These are phyloP conservation scores for Astreopora myriophthalma DNA, from an alignment of 64 coral and sea anemone genomes.

Conservation along the genomic window DNA sequence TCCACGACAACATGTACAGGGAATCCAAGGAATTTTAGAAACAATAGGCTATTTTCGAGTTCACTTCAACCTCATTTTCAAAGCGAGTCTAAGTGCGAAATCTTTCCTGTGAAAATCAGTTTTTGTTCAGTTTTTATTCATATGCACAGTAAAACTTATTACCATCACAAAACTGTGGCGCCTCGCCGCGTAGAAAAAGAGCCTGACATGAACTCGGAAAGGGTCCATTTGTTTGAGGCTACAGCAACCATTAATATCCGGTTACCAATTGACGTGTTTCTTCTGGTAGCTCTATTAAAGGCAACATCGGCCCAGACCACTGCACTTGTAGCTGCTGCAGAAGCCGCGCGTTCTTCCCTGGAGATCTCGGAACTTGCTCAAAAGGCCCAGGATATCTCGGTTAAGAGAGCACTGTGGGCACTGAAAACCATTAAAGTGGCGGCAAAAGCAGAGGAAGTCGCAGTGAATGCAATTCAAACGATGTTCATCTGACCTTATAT, in stretches of 20 bases:
- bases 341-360: constrained; percentile 89
- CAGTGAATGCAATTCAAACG: constrained; percentile 91
- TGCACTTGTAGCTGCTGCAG: constrained; percentile 88
- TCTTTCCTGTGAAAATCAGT: too few species aligned
- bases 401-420: constrained; percentile 81
- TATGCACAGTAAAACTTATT: too few species aligned
- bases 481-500: constrained; percentile 82
- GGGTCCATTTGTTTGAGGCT: too few species aligned
- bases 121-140: too few species aligned
- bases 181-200: too few species aligned
- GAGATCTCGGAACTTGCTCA: constrained; percentile 82
- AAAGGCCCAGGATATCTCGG: constrained; percentile 91
- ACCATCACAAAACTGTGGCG: too few species aligned
- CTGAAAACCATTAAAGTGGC: constrained; percentile 83
- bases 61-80: too few species aligned
- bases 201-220: too few species aligned
- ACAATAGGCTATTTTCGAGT: too few species aligned
- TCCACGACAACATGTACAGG: too few species aligned
- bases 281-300: constrained; percentile 66
- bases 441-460: constrained; percentile 91
- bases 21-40: too few species aligned
- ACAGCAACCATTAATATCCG: not conserved
- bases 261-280: not conserved
- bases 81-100: too few species aligned
- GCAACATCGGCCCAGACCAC: constrained; percentile 95